Evolutionary conservation across 2,113 vertebrate genomes (phyloP).

Genomic region (Onychostruthus taczanowskii): DNA sequence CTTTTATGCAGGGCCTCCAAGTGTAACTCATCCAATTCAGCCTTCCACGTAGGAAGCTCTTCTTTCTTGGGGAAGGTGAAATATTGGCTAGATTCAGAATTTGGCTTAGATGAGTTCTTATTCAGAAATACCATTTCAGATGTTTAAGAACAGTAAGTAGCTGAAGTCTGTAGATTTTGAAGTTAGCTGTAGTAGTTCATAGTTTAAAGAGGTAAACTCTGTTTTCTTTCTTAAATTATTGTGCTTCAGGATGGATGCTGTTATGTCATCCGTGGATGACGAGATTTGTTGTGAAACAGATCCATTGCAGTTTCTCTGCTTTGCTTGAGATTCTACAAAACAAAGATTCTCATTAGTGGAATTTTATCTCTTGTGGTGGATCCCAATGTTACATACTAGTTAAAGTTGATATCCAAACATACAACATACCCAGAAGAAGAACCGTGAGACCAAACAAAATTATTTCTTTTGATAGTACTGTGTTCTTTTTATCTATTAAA

Average conservation of each 20-base stretch:
- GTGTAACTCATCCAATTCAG: constrained; percentile 8
- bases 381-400: neutral
- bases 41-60: constrained; percentile 2
- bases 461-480: neutral
- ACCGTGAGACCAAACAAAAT: neutral
- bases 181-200: neutral
- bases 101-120: neutral
- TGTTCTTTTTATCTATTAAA: neutral
- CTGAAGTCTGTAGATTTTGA: neutral
- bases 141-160: neutral
- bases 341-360: neutral
- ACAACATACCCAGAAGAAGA: neutral
- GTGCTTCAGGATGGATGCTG: neutral
- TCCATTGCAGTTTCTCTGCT: neutral
- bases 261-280: neutral
- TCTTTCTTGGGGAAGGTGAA: neutral
- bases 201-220: neutral
- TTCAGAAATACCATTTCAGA: neutral
- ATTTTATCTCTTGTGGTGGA: neutral
- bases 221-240: neutral
- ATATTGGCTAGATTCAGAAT: neutral
- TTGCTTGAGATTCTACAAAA: neutral
- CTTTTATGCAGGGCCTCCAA: constrained; percentile 10
- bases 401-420: neutral
- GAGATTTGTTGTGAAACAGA: neutral